Evolutionary conservation across 2,797 vertebrate species (phyloP).

Genomic region (Vultur gryphus): DNA sequence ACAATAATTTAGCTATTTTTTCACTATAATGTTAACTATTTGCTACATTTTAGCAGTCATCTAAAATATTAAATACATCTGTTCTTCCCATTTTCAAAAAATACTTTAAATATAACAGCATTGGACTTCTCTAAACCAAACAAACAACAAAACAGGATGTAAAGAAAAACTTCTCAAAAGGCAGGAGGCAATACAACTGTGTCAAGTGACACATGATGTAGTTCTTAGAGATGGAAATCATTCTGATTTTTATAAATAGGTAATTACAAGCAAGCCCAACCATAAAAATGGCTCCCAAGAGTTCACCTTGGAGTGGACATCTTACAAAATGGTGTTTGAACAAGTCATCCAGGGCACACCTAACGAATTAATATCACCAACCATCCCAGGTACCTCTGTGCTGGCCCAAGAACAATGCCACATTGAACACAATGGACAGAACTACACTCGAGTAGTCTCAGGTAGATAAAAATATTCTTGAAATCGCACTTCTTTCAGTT

Average conservation of each 20-base stretch:
- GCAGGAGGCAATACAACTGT: neutral
- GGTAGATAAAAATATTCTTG: neutral
- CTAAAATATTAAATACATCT: neutral
- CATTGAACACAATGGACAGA: neutral
- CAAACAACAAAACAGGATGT: neutral
- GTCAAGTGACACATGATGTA: neutral
- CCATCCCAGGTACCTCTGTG: neutral
- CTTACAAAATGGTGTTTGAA: neutral
- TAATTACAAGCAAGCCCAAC: neutral
- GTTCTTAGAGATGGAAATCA: neutral
- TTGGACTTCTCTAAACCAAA: neutral
- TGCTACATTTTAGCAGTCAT: neutral
- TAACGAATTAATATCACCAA: neutral
- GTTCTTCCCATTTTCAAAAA: neutral
- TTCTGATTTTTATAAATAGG: neutral
- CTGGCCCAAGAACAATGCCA: neutral
- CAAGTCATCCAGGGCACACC: neutral
- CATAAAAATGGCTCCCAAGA: neutral
- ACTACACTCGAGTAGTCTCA: neutral
- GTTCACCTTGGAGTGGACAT: neutral
- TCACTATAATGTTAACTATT: neutral
- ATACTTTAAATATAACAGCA: neutral
- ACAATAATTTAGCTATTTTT: neutral
- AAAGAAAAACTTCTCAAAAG: neutral
- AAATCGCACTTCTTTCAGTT: neutral